Conservation (phyloP, 2,797 vertebrate species). For the Poeciliopsis paucimaculata region DNA sequence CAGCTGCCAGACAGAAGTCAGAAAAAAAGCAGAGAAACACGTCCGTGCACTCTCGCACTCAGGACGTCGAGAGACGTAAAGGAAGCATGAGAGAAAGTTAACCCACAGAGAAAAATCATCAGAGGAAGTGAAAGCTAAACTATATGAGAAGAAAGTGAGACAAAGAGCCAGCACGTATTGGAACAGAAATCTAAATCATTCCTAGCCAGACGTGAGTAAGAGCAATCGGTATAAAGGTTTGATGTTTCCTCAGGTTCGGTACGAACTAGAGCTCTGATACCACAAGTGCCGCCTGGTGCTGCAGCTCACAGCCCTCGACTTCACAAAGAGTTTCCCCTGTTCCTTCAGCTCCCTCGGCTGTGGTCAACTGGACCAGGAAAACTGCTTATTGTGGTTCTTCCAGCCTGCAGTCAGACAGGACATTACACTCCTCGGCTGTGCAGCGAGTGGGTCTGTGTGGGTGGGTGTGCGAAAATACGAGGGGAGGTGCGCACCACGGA, state of each 20-base stretch:
- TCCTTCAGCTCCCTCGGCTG: slow-evolving; percentile 34
- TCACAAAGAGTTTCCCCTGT: slow-evolving; percentile 35
- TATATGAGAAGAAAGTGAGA: slow-evolving; percentile 1
- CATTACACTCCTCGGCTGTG: slow-evolving; percentile 58
- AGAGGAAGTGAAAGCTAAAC: background rate
- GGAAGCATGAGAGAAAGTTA: background rate
- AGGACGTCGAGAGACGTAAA: background rate
- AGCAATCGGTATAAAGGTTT: slow-evolving; percentile 45
- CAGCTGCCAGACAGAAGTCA: background rate
- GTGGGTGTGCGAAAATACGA: slow-evolving; percentile 60
- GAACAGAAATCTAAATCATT: slow-evolving; percentile 21
- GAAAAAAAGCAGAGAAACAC: background rate
- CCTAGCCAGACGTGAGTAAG: slow-evolving; percentile 38
- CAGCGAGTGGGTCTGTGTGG: slow-evolving; percentile 58
- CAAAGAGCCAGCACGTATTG: slow-evolving; percentile 1
- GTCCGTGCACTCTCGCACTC: slow-evolving; percentile 18
- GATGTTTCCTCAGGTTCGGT: slow-evolving; percentile 41
- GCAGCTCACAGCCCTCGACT: slow-evolving; percentile 1
- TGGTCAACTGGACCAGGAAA: slow-evolving; percentile 52
- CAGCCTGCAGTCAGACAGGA: slow-evolving; percentile 61
- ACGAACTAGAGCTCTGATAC: slow-evolving; percentile 30
- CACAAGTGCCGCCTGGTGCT: slow-evolving; percentile 31
- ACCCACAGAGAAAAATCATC: slow-evolving; percentile 8
- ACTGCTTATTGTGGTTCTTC: slow-evolving; percentile 54
- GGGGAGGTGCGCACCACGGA: slow-evolving; percentile 48